phyloP scores from a whole-genome alignment of 1,140 invertebrate genomes.

The Drosophila aff. region DNA sequence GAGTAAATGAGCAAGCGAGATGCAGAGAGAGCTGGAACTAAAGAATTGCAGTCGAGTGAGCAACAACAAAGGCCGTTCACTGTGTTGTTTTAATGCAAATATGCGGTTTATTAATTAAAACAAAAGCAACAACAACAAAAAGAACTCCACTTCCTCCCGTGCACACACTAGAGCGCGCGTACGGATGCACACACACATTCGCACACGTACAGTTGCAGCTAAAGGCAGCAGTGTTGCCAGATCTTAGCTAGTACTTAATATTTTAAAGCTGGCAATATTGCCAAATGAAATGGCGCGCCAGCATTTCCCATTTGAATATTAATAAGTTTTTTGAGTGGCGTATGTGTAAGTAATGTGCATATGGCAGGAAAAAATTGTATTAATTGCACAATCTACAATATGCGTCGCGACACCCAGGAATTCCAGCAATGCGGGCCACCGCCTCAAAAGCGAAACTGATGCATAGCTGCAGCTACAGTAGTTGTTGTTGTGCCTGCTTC shows the following conservation, averaged over 20 bases:
- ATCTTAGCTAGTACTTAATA: constrained; percentile 29
- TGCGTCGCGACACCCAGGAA: constrained; percentile 62
- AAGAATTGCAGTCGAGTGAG: constrained; percentile 62
- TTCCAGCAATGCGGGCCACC: constrained; percentile 74
- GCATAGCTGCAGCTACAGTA: constrained; percentile 8
- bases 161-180: constrained; percentile 5
- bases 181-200: constrained; percentile 20
- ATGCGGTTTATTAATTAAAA: constrained; percentile 83
- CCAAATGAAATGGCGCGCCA: constrained; percentile 50
- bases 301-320: constrained; percentile 64
- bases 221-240: constrained; percentile 63
- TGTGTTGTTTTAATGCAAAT: constrained; percentile 77
- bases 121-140: constrained; percentile 53
- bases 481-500: constrained; percentile 30
- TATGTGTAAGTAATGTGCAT: constrained; percentile 56
- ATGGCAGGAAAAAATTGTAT: constrained; percentile 65
- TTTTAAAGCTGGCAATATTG: constrained; percentile 54
- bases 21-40: constrained; percentile 22
- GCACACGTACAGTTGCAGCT: constrained; percentile 66
- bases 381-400: constrained; percentile 75
- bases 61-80: constrained; percentile 70
- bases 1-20: constrained; percentile 19
- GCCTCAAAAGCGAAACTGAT: constrained; percentile 60
- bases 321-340: constrained; percentile 52
- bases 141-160: constrained; percentile 68